Base-by-base conservation (phyloP, 2,113 vertebrate species). In the Rhea pennata region DNA sequence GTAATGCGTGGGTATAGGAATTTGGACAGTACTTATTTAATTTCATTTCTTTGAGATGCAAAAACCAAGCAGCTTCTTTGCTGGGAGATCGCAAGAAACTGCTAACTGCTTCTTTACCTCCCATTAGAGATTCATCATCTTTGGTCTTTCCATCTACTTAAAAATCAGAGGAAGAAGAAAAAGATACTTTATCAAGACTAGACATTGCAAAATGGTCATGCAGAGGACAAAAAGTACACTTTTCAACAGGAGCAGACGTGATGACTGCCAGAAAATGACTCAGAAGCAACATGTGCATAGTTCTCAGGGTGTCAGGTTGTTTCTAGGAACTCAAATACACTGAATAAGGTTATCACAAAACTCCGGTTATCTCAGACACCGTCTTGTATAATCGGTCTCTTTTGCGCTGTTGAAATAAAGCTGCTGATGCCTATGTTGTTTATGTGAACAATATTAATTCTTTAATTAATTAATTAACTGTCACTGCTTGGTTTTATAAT, bases 231-330 rank as follows among this genome's bases (percentile, higher is more conserved):
- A 59, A 84, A 48, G 36, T 0, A 2, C 11, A 4, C 11, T 7
- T 84, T 81, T 65, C 48, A 72, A 20, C 8, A 42, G 42, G 66
- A 72, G 13, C 7, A 17, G 42, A 26, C 22, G 7, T 36, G 54
- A 15, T 2, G 10, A 46, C 44, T 85, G 23, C 50, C 75, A 89
- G 84, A 29, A 69, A 84, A 61, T 21, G 29, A 76, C 65, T 40
- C 15, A 3, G 58, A 42, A 64, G 0, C 13, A 6, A 36, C 17
- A 58, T 31, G 72, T 64, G 17, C 1, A 0, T 78, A 3, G 0
- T 77, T 88, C 46, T 86, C 33, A 51, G 67, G 13, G 9, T 33
- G 23, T 19, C 75, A 88, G 15, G 53, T 46, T 82, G 26, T 51
- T 79, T 87, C 66, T 69, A 13, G 33, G 71, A 67, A 15, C 46